phyloP scores from a whole-genome alignment of 2,888 invertebrate species.

The Seira musarum region DNA sequence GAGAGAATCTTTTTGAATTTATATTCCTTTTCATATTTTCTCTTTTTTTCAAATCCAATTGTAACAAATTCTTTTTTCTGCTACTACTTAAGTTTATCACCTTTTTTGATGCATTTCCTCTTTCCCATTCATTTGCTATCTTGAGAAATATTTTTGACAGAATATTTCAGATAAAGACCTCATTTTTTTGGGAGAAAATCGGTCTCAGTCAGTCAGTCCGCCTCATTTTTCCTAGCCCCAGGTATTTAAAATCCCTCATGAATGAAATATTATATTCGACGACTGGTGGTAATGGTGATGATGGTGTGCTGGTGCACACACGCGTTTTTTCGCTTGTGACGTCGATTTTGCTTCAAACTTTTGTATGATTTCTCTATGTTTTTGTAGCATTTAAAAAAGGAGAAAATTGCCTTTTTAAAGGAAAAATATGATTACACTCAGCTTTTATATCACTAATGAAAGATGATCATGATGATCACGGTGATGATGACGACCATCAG shows the following conservation, averaged over 20 bases:
- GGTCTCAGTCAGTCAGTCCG: neutral
- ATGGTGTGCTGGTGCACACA: too few relatives aligned
- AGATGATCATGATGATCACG: neutral
- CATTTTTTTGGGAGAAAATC: neutral
- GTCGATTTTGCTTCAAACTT: neutral
- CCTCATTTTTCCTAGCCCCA: too few relatives aligned
- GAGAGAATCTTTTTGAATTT: neutral
- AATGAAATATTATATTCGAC: too few relatives aligned
- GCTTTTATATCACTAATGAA: neutral
- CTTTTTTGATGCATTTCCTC: neutral
- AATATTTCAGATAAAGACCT: neutral
- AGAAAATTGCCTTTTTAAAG: neutral
- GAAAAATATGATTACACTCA: neutral
- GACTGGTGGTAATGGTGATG: neutral
- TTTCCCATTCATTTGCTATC: neutral
- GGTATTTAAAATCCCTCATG: neutral
- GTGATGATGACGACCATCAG: slow-evolving; percentile 28
- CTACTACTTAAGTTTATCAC: neutral
- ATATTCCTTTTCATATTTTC: neutral
- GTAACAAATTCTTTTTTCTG: neutral
- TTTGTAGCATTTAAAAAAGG: neutral
- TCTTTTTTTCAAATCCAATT: neutral
- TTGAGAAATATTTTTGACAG: neutral
- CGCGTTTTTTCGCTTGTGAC: neutral
- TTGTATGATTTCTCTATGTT: neutral